phyloP scores from a whole-genome alignment of 2,888 invertebrate genomes.

The Drosophila ustulata region DNA sequence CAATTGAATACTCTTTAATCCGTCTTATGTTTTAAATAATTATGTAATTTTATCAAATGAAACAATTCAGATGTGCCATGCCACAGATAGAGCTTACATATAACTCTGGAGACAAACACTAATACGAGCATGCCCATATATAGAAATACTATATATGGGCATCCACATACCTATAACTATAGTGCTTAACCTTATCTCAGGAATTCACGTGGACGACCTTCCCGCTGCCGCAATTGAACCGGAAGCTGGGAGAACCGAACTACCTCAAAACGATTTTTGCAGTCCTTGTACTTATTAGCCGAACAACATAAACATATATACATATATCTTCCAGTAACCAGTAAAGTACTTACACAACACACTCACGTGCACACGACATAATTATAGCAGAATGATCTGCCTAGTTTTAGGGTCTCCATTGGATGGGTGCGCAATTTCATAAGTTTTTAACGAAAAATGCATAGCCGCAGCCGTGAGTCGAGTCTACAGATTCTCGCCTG shows the following conservation, averaged over 20 bases:
- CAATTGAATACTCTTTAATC: constrained; percentile 47
- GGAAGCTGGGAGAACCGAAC: constrained; percentile 63
- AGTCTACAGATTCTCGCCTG: constrained; percentile 17
- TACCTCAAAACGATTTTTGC: constrained; percentile 70
- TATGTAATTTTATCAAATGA: constrained; percentile 44
- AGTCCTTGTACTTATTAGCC: constrained; percentile 44
- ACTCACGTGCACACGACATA: constrained; percentile 19
- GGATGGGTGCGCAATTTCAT: constrained; percentile 44
- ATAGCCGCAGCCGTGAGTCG: constrained; percentile 26
- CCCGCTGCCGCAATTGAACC: constrained; percentile 41
- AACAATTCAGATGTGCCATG: constrained; percentile 80
- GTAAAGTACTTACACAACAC: constrained; percentile 21
- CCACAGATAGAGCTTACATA: constrained; percentile 50
- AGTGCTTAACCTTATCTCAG: constrained; percentile 67
- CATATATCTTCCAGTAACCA: constrained; percentile 26
- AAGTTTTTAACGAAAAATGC: constrained; percentile 24
- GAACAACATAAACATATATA: constrained; percentile 16
- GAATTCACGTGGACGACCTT: constrained; percentile 54
- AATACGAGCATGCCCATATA: not conserved
- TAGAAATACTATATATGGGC: not conserved
- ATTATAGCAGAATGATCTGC: constrained; percentile 34
- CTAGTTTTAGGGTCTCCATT: constrained; percentile 40
- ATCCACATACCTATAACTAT: constrained; percentile 1
- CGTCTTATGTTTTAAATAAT: constrained; percentile 51
- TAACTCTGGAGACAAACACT: constrained; percentile 22